Conservation (phyloP, 64 coral and sea anemone genomes). For the Acropora yongei region DNA sequence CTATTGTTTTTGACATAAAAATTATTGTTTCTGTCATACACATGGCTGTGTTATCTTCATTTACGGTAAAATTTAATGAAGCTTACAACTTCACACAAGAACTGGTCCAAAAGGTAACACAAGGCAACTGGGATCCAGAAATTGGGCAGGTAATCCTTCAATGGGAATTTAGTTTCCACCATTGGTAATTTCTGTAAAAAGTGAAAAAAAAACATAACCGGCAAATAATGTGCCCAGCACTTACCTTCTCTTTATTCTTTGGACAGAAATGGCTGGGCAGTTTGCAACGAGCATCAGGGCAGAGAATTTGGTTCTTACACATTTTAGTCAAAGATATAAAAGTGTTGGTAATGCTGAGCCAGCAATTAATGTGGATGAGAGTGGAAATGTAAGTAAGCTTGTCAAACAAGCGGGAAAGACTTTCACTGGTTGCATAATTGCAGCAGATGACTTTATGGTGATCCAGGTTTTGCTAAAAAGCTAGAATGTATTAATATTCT, state of each 20-base stretch:
- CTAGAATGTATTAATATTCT: neutral
- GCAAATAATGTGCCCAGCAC: neutral
- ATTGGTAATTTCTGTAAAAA: too few species aligned
- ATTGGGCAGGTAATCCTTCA: too few species aligned
- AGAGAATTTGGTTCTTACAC: constrained; percentile 86
- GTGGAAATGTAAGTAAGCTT: constrained; percentile 34
- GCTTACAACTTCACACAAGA: too few species aligned
- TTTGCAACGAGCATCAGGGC: constrained; percentile 80
- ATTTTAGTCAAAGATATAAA: constrained; percentile 97
- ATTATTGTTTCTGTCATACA: too few species aligned
- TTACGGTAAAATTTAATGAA: too few species aligned
- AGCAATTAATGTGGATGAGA: neutral
- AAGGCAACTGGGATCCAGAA: too few species aligned
- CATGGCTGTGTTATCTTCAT: too few species aligned
- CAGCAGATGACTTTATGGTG: constrained; percentile 77
- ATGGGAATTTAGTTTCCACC: too few species aligned
- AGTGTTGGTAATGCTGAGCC: constrained; percentile 21
- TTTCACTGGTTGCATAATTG: constrained; percentile 63
- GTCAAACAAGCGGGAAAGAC: constrained; percentile 51
- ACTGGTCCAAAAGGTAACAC: too few species aligned
- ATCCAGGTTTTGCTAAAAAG: constrained; percentile 27
- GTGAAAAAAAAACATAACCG: too few species aligned
- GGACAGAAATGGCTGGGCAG: constrained; percentile 85
- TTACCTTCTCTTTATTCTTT: neutral
- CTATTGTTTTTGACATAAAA: too few species aligned